Evolutionary conservation across 1,140 invertebrate species (phyloP), one percentile per base, ranked within the genome.

Genomic region (Conopomorpha cramerella): DNA sequence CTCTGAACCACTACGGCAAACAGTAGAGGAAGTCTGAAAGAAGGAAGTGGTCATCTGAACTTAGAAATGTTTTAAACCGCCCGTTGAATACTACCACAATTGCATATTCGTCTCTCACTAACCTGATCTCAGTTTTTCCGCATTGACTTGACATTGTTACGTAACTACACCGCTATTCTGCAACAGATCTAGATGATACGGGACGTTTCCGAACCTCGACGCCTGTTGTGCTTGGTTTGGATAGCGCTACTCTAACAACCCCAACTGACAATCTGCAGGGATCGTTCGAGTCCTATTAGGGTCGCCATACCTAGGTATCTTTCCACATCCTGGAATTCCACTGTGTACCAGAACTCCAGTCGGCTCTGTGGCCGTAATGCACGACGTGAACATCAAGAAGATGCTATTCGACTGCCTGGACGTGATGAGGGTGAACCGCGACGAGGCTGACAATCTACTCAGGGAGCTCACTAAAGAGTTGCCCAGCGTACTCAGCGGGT

Each of bases 401-500:
- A 42, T 71, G 1, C 23, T 74, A 12, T 64, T 55, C 30, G 66
- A 71, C 34, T 57, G 54, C 25, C 30, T 70, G 43, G 66, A 70
- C 40, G 38, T 53, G 1, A 63, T 74, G 65, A 45, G 57, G n/a
- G 52, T 62, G 4, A 48, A 55, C 0, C 46, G 66, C 1, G 70
- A 70, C 17, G 65, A 71, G 3, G 66, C 66, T 0, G 49, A 53
- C 3, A 36, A 51, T n/a, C 41, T 71, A 6, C 41, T 71, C 3
- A 34, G 33, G 12, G 64, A 74, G 0, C 49, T 71, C 11, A 61
- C 52, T 10, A 39, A 41, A 0, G 36, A 40, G 16, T 33, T 74
- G 16, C 63, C 64, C 3, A 53, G 62, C 8, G 56, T 74, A 3
- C 37, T 70, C 14, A 50, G 62, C 7, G 70, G 66, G 70, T 74